These are phyloP conservation scores for Poecilia gillii DNA, from an alignment of 2,797 vertebrate genomes.

Conservation along the genomic window DNA sequence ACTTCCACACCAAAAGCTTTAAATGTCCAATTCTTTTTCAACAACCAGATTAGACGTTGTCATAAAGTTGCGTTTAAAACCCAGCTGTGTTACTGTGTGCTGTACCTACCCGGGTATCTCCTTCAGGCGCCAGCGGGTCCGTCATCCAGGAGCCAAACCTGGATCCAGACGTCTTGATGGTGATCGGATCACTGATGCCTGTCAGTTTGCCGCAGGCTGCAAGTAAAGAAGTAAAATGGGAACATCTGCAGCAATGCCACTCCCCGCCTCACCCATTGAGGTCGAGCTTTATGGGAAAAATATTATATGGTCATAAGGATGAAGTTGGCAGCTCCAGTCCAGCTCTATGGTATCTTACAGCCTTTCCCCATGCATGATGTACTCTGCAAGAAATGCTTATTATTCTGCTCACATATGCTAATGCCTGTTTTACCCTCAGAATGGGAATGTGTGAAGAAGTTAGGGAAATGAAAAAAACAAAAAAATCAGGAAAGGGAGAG, in stretches of 20 bases:
- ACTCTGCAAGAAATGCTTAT: slow-evolving; percentile 36
- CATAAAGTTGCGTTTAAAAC: neutral
- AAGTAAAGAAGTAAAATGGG: slow-evolving; percentile 61
- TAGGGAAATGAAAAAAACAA: slow-evolving; percentile 37
- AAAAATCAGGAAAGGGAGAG: slow-evolving; percentile 10
- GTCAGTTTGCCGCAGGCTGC: slow-evolving; percentile 98
- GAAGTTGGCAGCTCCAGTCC: slow-evolving; percentile 20
- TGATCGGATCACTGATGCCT: slow-evolving; percentile 96
- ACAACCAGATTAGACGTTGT: neutral
- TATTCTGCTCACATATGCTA: slow-evolving; percentile 65
- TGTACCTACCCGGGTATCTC: slow-evolving; percentile 91
- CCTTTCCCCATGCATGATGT: slow-evolving; percentile 21
- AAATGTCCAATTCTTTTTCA: neutral
- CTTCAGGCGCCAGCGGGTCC: slow-evolving; percentile 93
- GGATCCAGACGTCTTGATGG: slow-evolving; percentile 96
- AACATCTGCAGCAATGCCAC: slow-evolving; percentile 31
- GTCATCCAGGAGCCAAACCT: slow-evolving; percentile 99
- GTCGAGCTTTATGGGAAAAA: slow-evolving; percentile 9
- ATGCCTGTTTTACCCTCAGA: slow-evolving; percentile 57
- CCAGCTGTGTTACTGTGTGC: neutral
- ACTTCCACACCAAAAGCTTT: neutral
- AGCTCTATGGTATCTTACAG: slow-evolving; percentile 12
- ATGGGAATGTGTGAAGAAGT: slow-evolving; percentile 50
- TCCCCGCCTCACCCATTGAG: neutral
- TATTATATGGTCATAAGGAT: slow-evolving; percentile 25